Evolutionary conservation across 2,797 vertebrate species (phyloP).

Genomic region (Coregonus suidteri): DNA sequence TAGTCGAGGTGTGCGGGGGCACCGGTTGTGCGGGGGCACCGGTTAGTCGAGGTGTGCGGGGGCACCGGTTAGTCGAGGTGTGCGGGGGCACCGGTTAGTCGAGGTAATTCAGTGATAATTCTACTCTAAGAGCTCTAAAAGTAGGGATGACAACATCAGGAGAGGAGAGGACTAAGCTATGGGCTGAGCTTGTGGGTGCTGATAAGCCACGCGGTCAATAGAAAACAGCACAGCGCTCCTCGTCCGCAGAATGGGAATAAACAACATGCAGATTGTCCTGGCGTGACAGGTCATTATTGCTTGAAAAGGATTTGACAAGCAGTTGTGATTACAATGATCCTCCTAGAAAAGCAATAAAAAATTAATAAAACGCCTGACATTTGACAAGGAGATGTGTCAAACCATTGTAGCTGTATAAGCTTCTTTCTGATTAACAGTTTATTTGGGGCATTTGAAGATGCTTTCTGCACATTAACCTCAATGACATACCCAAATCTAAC

Average conservation of each 20-base stretch:
- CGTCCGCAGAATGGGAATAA: constrained; percentile 40
- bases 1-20: no score
- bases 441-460: neutral
- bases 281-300: constrained; percentile 61
- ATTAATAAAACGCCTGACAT: constrained; percentile 26
- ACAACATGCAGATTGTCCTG: constrained; percentile 61
- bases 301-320: constrained; percentile 66
- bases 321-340: constrained; percentile 73
- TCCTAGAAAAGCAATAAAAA: constrained; percentile 41
- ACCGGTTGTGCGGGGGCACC: no score
- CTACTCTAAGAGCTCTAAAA: neutral
- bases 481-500: no score
- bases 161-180: constrained; percentile 8
- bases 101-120: neutral
- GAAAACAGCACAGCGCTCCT: neutral
- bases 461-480: neutral
- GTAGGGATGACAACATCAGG: neutral
- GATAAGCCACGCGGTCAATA: constrained; percentile 13
- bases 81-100: no score
- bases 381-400: constrained; percentile 57
- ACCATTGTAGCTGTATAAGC: constrained; percentile 38
- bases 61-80: no score
- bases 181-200: constrained; percentile 4
- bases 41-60: no score
- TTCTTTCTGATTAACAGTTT: constrained; percentile 42